Conservation (phyloP, 2,113 vertebrate species). For the Stercorarius parasiticus region DNA sequence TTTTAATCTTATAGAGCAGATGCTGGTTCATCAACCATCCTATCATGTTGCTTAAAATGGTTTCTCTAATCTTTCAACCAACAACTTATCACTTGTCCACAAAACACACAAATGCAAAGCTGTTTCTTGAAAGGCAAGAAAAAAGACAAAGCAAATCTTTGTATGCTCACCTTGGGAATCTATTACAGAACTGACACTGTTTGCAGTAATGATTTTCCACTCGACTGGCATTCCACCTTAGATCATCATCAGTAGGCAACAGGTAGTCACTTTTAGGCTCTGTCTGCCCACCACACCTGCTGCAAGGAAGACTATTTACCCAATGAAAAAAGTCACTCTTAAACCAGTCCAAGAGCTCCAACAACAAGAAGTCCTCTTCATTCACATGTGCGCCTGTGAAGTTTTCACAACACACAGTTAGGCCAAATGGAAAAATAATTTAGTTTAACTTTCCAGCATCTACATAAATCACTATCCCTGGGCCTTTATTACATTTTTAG, state of each 20-base stretch:
- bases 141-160: not conserved
- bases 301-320: slow-evolving; percentile 88
- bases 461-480: not conserved
- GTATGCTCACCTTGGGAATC: slow-evolving; percentile 88
- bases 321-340: slow-evolving; percentile 92
- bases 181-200: slow-evolving; percentile 81
- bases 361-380: slow-evolving; percentile 86
- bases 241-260: slow-evolving; percentile 81
- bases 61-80: not conserved
- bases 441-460: not conserved
- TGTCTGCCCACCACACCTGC: slow-evolving; percentile 83
- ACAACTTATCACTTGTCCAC: not conserved
- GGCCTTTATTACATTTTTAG: not conserved
- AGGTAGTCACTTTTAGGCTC: slow-evolving; percentile 67
- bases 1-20: not conserved
- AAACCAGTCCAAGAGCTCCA: slow-evolving; percentile 94
- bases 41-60: not conserved
- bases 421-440: not conserved
- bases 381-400: slow-evolving; percentile 79
- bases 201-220: slow-evolving; percentile 93
- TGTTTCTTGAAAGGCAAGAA: not conserved
- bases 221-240: slow-evolving; percentile 82
- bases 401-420: not conserved
- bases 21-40: not conserved
- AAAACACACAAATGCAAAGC: not conserved